A percentile compares a stretch with the other conserved stretches of the same genome.
Conservation (phyloP, 2,888 invertebrate species). For the Malthinus flaveolus region DNA sequence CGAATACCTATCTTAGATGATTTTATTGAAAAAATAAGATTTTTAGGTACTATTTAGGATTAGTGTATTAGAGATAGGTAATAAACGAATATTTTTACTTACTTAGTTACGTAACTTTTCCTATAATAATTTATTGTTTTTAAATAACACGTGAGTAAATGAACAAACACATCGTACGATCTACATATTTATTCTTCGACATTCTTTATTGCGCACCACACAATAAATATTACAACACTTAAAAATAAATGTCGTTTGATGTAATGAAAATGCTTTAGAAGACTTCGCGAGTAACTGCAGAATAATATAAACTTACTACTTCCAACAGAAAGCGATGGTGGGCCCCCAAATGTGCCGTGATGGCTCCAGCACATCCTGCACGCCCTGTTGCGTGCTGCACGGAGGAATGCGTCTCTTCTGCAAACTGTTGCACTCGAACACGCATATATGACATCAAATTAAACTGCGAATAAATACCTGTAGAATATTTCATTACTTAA, state of each 20-base stretch:
- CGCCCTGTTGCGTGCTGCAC: constrained; percentile 51
- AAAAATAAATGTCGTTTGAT: background rate
- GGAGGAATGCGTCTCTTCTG: constrained; percentile 44
- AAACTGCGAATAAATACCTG: constrained; percentile 34
- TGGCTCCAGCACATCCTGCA: constrained; percentile 47
- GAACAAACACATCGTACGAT: background rate
- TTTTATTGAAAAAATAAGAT: no score
- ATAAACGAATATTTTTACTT: no score
- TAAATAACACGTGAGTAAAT: background rate
- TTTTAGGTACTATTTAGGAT: no score
- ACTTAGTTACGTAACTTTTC: no score
- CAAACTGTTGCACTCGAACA: constrained; percentile 44
- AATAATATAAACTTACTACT: constrained; percentile 29
- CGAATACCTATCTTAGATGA: no score
- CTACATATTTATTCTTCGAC: background rate
- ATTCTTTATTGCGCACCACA: constrained; percentile 1
- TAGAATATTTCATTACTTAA: constrained; percentile 34
- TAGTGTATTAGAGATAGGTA: no score
- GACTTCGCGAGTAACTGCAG: constrained; percentile 21
- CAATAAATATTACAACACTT: background rate
- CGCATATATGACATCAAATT: constrained; percentile 40
- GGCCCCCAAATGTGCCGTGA: constrained; percentile 50
- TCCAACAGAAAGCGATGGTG: constrained; percentile 41
- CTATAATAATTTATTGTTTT: no score
- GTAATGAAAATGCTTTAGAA: constrained; percentile 15